phyloP scores from a whole-genome alignment of 1,140 invertebrate genomes.

The Drosophila santomea region DNA sequence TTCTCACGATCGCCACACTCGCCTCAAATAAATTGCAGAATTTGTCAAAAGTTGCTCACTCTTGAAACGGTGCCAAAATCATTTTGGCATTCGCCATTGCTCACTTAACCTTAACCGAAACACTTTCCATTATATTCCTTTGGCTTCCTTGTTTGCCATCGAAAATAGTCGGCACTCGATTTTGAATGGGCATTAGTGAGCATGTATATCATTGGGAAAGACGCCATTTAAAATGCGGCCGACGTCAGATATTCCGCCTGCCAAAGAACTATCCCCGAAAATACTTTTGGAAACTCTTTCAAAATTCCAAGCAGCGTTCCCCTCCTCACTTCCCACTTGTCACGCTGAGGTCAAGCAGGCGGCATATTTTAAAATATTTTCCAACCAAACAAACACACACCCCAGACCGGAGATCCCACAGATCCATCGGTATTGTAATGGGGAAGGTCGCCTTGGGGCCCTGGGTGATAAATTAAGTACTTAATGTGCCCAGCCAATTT shows the following conservation, averaged over 20 bases:
- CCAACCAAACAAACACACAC: conserved; percentile 20
- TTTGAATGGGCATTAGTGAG: conserved; percentile 69
- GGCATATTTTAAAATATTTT: conserved; percentile 57
- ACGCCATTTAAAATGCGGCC: conserved; percentile 34
- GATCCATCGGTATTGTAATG: conserved; percentile 31
- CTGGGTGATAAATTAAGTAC: conserved; percentile 73
- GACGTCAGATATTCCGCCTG: conserved; percentile 7
- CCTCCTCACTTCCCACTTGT: conserved; percentile 8
- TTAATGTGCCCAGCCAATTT: conserved; percentile 53
- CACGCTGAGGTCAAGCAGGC: conserved; percentile 48
- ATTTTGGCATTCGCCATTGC: conserved; percentile 34
- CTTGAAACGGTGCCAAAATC: conserved; percentile 48
- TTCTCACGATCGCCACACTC: conserved; percentile 6
- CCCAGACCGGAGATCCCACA: conserved; percentile 3
- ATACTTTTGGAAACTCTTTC: conserved; percentile 45
- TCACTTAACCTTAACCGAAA: conserved; percentile 60
- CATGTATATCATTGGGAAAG: conserved; percentile 33
- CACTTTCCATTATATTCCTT: conserved; percentile 25
- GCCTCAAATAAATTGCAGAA: conserved; percentile 63
- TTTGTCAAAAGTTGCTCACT: conserved; percentile 61
- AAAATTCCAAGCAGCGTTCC: conserved; percentile 38
- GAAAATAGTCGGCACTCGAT: conserved; percentile 41
- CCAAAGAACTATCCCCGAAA: conserved; percentile 10
- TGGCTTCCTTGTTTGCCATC: conserved; percentile 14
- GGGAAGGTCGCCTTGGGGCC: conserved; percentile 46